A percentile compares a stretch with the other conserved stretches of the same genome.
Evolutionary conservation across 1,140 invertebrate genomes (phyloP).

Genomic region (Panagrolaimus sp.): DNA sequence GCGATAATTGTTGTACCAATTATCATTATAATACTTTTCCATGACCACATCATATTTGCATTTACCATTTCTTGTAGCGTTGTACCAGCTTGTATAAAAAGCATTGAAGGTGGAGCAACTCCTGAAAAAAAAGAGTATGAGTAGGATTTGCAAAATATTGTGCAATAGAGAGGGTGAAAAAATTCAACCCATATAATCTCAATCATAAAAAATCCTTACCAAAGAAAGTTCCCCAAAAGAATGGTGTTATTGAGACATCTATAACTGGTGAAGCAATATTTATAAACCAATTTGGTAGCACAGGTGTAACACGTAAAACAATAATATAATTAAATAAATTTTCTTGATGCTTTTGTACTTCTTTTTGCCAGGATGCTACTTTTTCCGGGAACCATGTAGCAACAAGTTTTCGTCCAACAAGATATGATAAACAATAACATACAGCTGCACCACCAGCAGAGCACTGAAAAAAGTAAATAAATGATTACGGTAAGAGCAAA

Average conservation of each 20-base stretch:
- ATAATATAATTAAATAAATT: slow-evolving; percentile 92
- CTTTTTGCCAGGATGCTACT: slow-evolving; percentile 75
- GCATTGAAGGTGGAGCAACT: slow-evolving; percentile 91
- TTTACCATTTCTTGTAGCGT: slow-evolving; percentile 86
- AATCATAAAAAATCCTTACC: slow-evolving; percentile 62
- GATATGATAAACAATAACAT: slow-evolving; percentile 84
- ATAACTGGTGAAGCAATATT: slow-evolving; percentile 93
- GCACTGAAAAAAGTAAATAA: slow-evolving; percentile 64
- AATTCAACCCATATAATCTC: no score
- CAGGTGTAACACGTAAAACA: slow-evolving; percentile 90
- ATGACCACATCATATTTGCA: slow-evolving; percentile 80
- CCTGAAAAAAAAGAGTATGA: slow-evolving; percentile 66
- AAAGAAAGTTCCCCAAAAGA: slow-evolving; percentile 82
- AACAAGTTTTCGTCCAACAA: slow-evolving; percentile 77
- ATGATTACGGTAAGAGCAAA: no score
- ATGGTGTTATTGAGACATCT: slow-evolving; percentile 82
- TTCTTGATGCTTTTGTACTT: slow-evolving; percentile 75
- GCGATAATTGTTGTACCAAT: slow-evolving; percentile 67
- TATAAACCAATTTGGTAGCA: slow-evolving; percentile 99
- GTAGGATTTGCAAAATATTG: neutral
- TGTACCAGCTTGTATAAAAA: slow-evolving; percentile 92
- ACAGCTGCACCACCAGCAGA: slow-evolving; percentile 89
- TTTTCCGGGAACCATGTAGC: slow-evolving; percentile 80
- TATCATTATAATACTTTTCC: slow-evolving; percentile 74
- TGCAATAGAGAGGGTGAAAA: no score